These are phyloP conservation scores for Gallinago jamesoni DNA, from an alignment of 2,113 vertebrate species.

Conservation along the genomic window DNA sequence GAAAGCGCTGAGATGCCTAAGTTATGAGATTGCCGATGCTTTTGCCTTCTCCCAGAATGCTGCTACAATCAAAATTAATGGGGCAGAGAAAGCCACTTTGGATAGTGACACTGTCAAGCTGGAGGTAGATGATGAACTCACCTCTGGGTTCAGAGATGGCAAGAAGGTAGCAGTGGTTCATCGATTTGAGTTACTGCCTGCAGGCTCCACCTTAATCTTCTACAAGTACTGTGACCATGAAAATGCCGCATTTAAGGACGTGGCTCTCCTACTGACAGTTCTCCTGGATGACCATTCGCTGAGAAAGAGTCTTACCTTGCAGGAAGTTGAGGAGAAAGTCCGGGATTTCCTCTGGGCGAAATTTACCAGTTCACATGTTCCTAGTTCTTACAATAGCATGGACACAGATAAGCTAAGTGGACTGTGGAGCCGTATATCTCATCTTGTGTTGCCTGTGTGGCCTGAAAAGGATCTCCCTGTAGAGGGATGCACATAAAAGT, in stretches of 20 bases:
- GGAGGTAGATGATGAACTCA: constrained; percentile 83
- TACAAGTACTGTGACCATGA: constrained; percentile 99
- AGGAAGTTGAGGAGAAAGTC: constrained; percentile 89
- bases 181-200: constrained; percentile 88
- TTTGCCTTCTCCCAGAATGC: constrained; percentile 81
- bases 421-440: constrained; percentile 84
- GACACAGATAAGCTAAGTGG: constrained; percentile 81
- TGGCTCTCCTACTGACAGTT: constrained; percentile 88
- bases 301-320: constrained; percentile 65
- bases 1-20: constrained; percentile 83
- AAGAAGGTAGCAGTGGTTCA: constrained; percentile 88
- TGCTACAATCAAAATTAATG: constrained; percentile 81
- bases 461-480: constrained; percentile 68
- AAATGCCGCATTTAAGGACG: constrained; percentile 88
- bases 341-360: constrained; percentile 84
- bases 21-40: constrained; percentile 79
- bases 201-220: constrained; percentile 91
- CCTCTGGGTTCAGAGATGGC: constrained; percentile 77
- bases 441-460: constrained; percentile 77
- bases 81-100: constrained; percentile 68
- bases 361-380: constrained; percentile 61
- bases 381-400: constrained; percentile 70
- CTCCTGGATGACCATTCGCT: constrained; percentile 81
- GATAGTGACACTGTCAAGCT: constrained; percentile 86
- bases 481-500: constrained; percentile 62